Evolutionary conservation across 2,888 invertebrate genomes (phyloP).

Genomic region (Neoscelio sp.): DNA sequence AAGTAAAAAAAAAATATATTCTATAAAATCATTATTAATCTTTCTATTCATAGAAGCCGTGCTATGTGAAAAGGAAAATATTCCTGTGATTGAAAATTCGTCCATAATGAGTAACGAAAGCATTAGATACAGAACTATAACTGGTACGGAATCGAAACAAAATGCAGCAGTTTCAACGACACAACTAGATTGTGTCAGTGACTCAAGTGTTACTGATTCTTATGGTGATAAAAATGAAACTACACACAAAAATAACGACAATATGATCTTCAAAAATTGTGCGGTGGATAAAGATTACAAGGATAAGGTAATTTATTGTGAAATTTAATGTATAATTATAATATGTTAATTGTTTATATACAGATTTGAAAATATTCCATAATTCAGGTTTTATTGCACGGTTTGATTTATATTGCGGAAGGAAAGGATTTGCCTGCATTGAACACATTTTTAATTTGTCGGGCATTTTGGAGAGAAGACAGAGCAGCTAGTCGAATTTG

Average conservation of each 20-base stretch:
- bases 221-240: conserved; percentile 60
- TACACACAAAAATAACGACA: conserved; percentile 67
- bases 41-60: conserved; percentile 72
- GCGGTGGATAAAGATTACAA: conserved; percentile 66
- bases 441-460: conserved; percentile 83
- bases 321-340: conserved; percentile 4
- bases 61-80: conserved; percentile 77
- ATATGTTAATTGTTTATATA: conserved; percentile 19
- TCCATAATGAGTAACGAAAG: conserved; percentile 41
- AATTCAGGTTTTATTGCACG: conserved; percentile 82
- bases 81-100: conserved; percentile 73
- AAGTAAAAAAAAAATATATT: background rate
- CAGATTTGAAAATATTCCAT: conserved; percentile 10
- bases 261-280: conserved; percentile 68
- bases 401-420: conserved; percentile 84
- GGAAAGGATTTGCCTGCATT: conserved; percentile 82
- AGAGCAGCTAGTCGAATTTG: conserved; percentile 82
- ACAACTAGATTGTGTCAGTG: conserved; percentile 65
- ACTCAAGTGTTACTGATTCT: conserved; percentile 64
- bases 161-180: conserved; percentile 71
- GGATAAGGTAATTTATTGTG: conserved; percentile 71
- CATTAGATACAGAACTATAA: conserved; percentile 71
- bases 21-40: conserved; percentile 5
- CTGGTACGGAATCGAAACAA: conserved; percentile 74
- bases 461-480: conserved; percentile 84